A percentile compares a stretch with the other conserved stretches of the same genome.
Conservation (phyloP, 1,140 invertebrate genomes). For the Musca vetustissima region DNA sequence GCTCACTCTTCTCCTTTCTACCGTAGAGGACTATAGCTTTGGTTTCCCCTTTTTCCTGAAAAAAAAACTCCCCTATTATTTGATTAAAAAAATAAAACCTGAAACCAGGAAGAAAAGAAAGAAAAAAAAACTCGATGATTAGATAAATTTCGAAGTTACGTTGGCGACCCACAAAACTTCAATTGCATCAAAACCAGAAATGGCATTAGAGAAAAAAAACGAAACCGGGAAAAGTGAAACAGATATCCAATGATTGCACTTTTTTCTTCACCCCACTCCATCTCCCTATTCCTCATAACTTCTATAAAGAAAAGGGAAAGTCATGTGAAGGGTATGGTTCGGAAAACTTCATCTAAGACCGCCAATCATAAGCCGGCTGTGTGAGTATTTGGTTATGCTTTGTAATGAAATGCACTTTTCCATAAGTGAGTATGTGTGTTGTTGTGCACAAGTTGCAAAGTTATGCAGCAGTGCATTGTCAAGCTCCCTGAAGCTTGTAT, state of each 20-base stretch:
- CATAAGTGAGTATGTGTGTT: not conserved
- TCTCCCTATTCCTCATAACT: not conserved
- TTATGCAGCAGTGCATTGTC: not conserved
- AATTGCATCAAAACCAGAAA: not conserved
- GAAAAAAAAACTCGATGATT: not conserved
- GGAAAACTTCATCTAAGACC: too few species aligned
- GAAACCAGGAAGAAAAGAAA: not conserved
- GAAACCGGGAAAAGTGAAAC: conserved; percentile 2
- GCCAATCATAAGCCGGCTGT: too few species aligned
- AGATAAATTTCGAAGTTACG: conserved; percentile 2
- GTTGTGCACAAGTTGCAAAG: not conserved
- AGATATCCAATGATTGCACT: not conserved
- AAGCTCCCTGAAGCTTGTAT: too few species aligned
- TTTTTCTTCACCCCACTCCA: too few species aligned
- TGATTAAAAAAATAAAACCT: not conserved
- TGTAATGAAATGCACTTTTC: not conserved
- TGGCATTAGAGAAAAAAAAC: not conserved
- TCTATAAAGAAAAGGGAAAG: too few species aligned
- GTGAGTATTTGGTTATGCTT: too few species aligned
- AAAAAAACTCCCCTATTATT: too few species aligned
- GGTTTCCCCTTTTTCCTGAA: too few species aligned
- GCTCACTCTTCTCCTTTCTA: too few species aligned
- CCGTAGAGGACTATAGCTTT: too few species aligned
- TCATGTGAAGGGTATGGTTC: too few species aligned
- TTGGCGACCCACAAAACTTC: conserved; percentile 21